phyloP scores from a whole-genome alignment of 2,113 vertebrate genomes.

The Oreocharis arfaki region DNA sequence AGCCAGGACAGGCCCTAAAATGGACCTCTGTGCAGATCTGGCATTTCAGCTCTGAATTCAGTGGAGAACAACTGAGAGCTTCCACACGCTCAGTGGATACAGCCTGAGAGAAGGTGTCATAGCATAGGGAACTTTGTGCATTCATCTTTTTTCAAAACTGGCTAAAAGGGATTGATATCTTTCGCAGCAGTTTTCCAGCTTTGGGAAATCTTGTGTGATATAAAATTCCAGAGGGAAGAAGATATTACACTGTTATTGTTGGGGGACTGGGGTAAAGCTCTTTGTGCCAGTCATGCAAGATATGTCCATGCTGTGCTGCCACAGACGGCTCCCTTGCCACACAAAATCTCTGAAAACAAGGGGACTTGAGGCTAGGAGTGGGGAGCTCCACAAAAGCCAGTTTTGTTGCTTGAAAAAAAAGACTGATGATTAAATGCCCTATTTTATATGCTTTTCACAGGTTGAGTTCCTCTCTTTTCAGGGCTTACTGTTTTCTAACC shows the following conservation, averaged over 20 bases:
- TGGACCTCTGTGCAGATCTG: not conserved
- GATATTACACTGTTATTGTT: not conserved
- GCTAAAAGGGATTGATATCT: not conserved
- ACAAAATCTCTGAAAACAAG: not conserved
- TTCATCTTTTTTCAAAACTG: not conserved
- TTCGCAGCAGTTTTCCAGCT: not conserved
- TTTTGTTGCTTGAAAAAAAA: not conserved
- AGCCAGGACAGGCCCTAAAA: not conserved
- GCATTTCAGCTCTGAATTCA: not conserved
- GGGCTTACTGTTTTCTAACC: not conserved
- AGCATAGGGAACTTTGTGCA: not conserved
- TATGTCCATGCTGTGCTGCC: not conserved
- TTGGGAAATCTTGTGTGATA: not conserved
- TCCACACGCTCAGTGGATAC: not conserved
- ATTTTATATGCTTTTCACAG: not conserved
- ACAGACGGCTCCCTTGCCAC: not conserved
- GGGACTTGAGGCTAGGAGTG: not conserved
- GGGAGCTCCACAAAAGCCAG: not conserved
- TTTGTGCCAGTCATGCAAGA: not conserved
- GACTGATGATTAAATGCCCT: not conserved
- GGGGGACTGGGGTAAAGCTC: not conserved
- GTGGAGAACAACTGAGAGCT: not conserved
- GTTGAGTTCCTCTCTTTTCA: not conserved
- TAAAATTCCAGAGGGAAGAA: not conserved
- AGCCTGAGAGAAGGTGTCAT: not conserved